phyloP scores from a whole-genome alignment of 2,888 invertebrate species.

The Caenorhabditis sinica region DNA sequence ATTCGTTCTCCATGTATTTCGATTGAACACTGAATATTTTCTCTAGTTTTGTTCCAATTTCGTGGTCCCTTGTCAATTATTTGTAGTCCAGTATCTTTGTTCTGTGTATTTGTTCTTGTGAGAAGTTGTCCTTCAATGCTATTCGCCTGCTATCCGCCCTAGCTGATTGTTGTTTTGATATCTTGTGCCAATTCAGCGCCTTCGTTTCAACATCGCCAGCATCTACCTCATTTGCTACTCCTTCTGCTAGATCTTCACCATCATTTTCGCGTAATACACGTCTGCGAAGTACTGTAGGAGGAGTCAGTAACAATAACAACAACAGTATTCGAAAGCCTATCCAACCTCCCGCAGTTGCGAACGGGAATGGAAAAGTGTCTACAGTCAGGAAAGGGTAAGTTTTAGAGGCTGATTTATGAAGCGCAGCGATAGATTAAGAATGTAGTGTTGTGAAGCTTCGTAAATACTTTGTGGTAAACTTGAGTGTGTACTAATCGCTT shows the following conservation, averaged over 20 bases:
- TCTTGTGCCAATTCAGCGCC: slow-evolving; percentile 45
- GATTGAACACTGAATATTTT: not conserved
- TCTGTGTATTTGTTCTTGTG: not conserved
- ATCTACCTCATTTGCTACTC: slow-evolving; percentile 38
- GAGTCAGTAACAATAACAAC: slow-evolving; percentile 27
- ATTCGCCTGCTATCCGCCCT: slow-evolving; percentile 12
- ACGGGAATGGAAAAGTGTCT: slow-evolving; percentile 23
- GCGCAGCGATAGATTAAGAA: not conserved
- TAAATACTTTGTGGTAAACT: not conserved
- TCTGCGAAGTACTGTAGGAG: slow-evolving; percentile 56
- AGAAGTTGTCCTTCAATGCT: not conserved
- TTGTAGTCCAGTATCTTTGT: not conserved
- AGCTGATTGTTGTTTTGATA: not conserved
- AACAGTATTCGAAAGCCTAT: slow-evolving; percentile 2
- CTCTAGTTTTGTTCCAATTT: no score
- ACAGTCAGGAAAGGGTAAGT: slow-evolving; percentile 38
- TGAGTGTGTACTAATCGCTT: not conserved
- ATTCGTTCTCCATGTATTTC: not conserved
- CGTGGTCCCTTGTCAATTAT: no score
- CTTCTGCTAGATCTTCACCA: slow-evolving; percentile 21
- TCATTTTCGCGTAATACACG: slow-evolving; percentile 51
- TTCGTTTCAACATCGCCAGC: slow-evolving; percentile 53
- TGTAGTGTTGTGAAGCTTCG: slow-evolving; percentile 12
- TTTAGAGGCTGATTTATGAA: not conserved
- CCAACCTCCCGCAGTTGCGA: not conserved